Base-by-base conservation (phyloP, 2,888 invertebrate genomes). In the Drosophila pseudotakahashii region DNA sequence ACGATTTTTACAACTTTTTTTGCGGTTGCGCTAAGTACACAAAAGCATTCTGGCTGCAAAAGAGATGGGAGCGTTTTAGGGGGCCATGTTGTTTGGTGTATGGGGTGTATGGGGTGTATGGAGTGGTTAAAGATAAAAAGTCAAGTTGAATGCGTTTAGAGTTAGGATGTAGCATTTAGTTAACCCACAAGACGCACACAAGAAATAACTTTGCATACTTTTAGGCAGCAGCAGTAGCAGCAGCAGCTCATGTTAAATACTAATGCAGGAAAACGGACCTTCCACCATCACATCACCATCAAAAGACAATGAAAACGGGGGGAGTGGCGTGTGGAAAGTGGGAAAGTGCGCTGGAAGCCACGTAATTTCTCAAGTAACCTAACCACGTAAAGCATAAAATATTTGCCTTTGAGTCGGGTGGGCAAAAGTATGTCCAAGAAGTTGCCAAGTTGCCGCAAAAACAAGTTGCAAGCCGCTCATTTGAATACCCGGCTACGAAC, bases 371-470 rank as follows among this genome's bases (percentile, higher is more conserved):
- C 87, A 88, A 86, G 81, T 75, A 81, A 88, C 88, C 86, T 77
- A 86, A 84, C 84, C 89, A 88, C 84, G 87, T 88, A 88, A 84
- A 83, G 78, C 87, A 84, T 88, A 84, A 84, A 88, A 88, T 88
- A 84, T 84, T 82, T 87, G 60, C 77, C 54, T 77, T 75, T 57
- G 59, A 10, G 44, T 7, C 32, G 19, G 44, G 26, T 26, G 30
- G 19, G 77, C 78, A 76, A 81, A 82, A 83, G 77, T 88, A 82
- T 82, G 82, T 85, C 88, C 88, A 82, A 82, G 86, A 85, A 81
- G 78, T 82, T 85, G 77, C 47, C 71, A 73, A 79, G 73, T 75
- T 47, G 72, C 66, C 32, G 75, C 74, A 44, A 53, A 70, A 53
- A 48, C 81, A 87, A 82, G 82, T 84, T 82, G 81, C 76, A 51